These are phyloP conservation scores for Xylota sylvarum DNA, from an alignment of 2,888 invertebrate genomes.

Conservation along the genomic window DNA sequence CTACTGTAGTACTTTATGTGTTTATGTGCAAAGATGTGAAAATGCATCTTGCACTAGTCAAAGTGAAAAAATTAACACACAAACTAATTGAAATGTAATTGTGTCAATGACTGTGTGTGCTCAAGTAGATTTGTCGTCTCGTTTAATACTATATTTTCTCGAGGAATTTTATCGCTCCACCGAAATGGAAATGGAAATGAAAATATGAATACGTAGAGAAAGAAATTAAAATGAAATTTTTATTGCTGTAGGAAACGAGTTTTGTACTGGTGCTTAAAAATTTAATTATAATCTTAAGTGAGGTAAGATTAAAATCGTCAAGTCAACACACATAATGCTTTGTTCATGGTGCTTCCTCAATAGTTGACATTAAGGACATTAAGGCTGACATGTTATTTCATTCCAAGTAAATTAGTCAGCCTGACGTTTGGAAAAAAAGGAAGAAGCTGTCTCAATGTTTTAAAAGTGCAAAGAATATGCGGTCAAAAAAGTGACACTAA, in stretches of 20 bases:
- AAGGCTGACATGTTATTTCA: too few relatives aligned
- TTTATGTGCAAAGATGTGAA: constrained; percentile 18
- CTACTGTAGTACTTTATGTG: constrained; percentile 1
- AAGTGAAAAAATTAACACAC: constrained; percentile 56
- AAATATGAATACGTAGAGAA: neutral
- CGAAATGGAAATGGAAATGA: neutral
- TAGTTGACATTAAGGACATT: too few relatives aligned
- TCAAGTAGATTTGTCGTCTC: constrained; percentile 59
- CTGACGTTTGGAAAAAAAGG: too few relatives aligned
- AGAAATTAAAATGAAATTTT: neutral
- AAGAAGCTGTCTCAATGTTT: too few relatives aligned
- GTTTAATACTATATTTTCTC: constrained; percentile 14
- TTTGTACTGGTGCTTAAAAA: neutral
- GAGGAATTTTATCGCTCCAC: neutral
- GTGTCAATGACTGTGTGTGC: constrained; percentile 77
- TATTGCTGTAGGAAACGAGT: neutral
- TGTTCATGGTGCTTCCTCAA: too few relatives aligned
- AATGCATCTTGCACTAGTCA: constrained; percentile 34
- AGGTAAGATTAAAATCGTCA: neutral
- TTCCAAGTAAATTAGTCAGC: too few relatives aligned
- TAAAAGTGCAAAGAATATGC: too few relatives aligned
- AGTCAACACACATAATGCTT: too few relatives aligned
- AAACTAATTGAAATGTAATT: constrained; percentile 77
- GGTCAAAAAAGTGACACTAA: too few relatives aligned
- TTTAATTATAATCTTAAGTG: neutral